These are phyloP conservation scores for Streptopelia turtur DNA, from an alignment of 2,797 vertebrate genomes.

Conservation along the genomic window DNA sequence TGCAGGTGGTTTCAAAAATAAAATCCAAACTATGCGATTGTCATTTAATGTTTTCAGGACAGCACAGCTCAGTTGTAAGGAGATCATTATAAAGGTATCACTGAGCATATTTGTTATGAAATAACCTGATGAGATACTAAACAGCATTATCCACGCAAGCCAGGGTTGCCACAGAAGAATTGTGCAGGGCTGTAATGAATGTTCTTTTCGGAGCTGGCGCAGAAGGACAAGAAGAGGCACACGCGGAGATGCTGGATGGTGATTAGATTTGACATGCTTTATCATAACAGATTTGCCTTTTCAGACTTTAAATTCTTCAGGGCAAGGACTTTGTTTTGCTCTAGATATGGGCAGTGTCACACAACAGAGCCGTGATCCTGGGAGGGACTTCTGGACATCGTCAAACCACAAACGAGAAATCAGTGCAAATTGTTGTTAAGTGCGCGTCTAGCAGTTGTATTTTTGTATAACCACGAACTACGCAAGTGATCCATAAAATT, in stretches of 20 bases:
- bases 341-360: background rate
- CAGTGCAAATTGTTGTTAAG: background rate
- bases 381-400: background rate
- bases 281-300: slow-evolving; percentile 39
- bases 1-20: slow-evolving; percentile 57
- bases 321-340: slow-evolving; percentile 13
- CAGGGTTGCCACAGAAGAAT: background rate
- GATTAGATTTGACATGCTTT: slow-evolving; percentile 12
- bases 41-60: slow-evolving; percentile 54
- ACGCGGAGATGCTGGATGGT: background rate
- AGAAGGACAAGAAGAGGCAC: background rate
- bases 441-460: background rate
- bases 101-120: slow-evolving; percentile 61
- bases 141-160: background rate
- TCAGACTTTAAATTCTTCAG: slow-evolving; percentile 3
- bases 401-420: background rate
- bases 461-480: fast-evolving
- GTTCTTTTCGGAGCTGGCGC: slow-evolving; percentile 25
- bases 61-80: slow-evolving; percentile 22
- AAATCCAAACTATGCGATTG: slow-evolving; percentile 35
- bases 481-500: background rate
- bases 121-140: slow-evolving; percentile 31
- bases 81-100: slow-evolving; percentile 52
- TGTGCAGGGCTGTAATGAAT: background rate
- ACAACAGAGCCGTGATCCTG: background rate